Conservation (phyloP, 1,140 invertebrate species). For the Diabrotica virgifera region DNA sequence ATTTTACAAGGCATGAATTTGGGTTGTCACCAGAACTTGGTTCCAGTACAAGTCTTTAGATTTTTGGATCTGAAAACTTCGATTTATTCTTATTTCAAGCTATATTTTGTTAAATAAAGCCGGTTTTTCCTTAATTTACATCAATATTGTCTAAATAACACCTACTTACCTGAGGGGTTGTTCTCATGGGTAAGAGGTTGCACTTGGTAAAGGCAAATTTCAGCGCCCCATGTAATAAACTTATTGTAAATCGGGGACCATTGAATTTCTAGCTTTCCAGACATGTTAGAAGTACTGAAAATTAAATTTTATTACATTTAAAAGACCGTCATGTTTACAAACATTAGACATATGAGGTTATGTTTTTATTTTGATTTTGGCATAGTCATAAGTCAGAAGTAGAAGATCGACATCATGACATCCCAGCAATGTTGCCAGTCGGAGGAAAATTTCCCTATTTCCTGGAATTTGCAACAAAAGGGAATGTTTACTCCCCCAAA, state of each 20-base stretch:
- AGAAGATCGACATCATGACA: no score
- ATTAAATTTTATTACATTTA: neutral
- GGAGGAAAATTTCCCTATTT: no score
- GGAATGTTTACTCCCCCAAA: no score
- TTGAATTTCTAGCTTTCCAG: slow-evolving; percentile 65
- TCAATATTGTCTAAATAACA: neutral
- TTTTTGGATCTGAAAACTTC: no score
- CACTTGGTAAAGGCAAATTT: slow-evolving; percentile 80
- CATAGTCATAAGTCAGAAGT: no score
- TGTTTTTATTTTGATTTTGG: neutral
- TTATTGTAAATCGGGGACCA: slow-evolving; percentile 80
- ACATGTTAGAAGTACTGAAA: slow-evolving; percentile 30
- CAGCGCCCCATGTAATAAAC: slow-evolving; percentile 83
- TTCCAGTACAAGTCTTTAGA: no score
- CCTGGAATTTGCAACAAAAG: no score
- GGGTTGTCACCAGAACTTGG: no score
- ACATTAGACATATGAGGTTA: neutral
- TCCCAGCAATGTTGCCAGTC: no score
- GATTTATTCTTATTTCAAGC: neutral
- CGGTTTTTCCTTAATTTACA: neutral
- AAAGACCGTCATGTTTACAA: neutral
- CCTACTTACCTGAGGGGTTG: slow-evolving; percentile 14
- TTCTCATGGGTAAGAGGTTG: slow-evolving; percentile 54
- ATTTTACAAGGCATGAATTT: no score
- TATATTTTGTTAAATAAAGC: neutral